Evolutionary conservation across 53 echinoderm and acorn worm species (phyloP), one percentile per base, ranked within the genome.

Genomic region (Henricia sp.): DNA sequence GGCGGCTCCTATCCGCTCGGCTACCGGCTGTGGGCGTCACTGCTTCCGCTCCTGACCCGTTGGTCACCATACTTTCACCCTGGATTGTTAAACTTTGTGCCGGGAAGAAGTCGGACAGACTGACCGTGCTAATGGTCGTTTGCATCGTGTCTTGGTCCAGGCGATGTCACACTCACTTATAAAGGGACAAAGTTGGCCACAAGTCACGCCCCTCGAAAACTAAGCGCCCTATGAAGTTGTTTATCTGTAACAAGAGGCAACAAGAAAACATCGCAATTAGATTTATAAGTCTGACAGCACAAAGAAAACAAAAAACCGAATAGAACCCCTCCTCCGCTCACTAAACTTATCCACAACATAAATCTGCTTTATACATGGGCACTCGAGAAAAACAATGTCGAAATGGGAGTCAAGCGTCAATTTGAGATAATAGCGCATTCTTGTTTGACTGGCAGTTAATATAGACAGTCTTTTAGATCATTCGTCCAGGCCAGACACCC

Each of bases 71-170:
- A 34, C 43, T 50, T 62, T 80, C 80, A 0, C 60, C 42, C 29
- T 63, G 29, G 39, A 21, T 50, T 25, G 50, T 42, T 3, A 80
- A 46, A 1, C 63, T 62, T 48, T 80, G 80, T 3, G 46, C 36
- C 1, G 80, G 80, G 80, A 80, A 80, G 63, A 80, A 63, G 3
- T 80, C 80, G 0, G 80, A 80, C 23, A 80, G 51, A 33, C 14
- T 64, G 46, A 80, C 80, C 9, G 62, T 32, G 62, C 64, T 48
- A 62, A 80, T 24, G 9, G 75, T 64, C 3, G 63, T 80, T 34
- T 80, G 80, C 63, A 80, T 80, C 38, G 55, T 37, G 62, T 80
- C 62, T 5, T 46, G 62, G 62, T 23, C 13, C 2, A 17, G 52
- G 36, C n/a, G 11, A 19, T 52, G 2, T 52, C 73, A 54, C 53